Base-by-base conservation (phyloP, 92 coral and sea anemone species). In the Muricea muricata region DNA sequence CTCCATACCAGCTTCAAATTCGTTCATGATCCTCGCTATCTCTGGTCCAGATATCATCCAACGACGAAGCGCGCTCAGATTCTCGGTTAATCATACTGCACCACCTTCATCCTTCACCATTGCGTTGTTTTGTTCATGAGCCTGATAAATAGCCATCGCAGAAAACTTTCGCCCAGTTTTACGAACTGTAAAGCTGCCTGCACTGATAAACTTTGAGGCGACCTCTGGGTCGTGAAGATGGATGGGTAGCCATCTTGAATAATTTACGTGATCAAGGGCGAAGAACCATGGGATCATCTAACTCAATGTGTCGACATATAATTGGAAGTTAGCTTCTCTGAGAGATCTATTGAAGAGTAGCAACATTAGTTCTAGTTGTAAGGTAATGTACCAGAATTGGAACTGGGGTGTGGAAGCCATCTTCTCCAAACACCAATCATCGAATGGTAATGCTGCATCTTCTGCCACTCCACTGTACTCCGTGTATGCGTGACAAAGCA, bases 41-140 rank as follows among this genome's bases (percentile, higher is more conserved):
- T 91, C 91, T 0, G 94, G 94, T 7, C 94, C 91, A 10, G 91
- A 82, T 41, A 91, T 69, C 94, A 91, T 91, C 91, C 91, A 87
- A n/a, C 94, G 76, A 30, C 74, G 21, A 8, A 91, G 67, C 1
- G 92, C 92, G 15, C 58, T 78, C 1, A 90, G 84, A 77, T 63
- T 91, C n/a, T 65, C 85, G 1, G 94, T 88, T 6, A 88, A 57
- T 14, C 94, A 87, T 6, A 85, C 85, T 0, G 91, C 92, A 10
- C 94, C 90, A 0, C 92, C 92, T 60, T 88, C 90, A 57, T 90
- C 92, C 65, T 91, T 89, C 6, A 89, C 87, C n/a, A 70, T 0
- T 3, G 91, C 92, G 31, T 92, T 92, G 18, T 34, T 67, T 47
- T 92, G 91, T 54, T 89, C 89, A 52, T 89, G 91, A 30, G 88